Evolutionary conservation across 2,888 invertebrate species (phyloP).

Genomic region (Tiliacea aurago): DNA sequence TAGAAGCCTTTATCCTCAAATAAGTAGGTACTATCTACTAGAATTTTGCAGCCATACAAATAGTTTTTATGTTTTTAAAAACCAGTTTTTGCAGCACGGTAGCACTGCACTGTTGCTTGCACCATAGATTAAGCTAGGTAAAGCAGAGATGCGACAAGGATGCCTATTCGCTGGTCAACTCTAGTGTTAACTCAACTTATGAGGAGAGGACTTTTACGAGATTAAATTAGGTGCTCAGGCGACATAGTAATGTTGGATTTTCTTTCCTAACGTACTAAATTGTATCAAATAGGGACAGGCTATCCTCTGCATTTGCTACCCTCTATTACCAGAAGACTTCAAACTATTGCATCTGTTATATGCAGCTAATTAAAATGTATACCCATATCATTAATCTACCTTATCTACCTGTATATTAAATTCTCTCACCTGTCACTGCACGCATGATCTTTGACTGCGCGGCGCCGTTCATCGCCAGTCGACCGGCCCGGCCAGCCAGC

Average conservation of each 20-base stretch:
- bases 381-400: slow-evolving; percentile 42
- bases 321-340: background rate
- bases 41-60: slow-evolving; percentile 55
- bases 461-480: slow-evolving; percentile 69
- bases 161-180: background rate
- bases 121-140: slow-evolving; percentile 63
- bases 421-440: slow-evolving; percentile 71
- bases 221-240: background rate
- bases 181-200: too few species aligned
- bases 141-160: slow-evolving; percentile 33
- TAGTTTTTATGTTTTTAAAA: slow-evolving; percentile 51
- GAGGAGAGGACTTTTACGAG: background rate
- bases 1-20: slow-evolving; percentile 40
- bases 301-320: slow-evolving; percentile 7
- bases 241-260: background rate
- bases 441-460: slow-evolving; percentile 81
- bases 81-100: slow-evolving; percentile 70
- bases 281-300: background rate
- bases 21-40: slow-evolving; percentile 22
- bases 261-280: background rate
- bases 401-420: slow-evolving; percentile 36
- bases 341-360: slow-evolving; percentile 30
- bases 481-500: slow-evolving; percentile 45
- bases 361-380: slow-evolving; percentile 34
- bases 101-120: slow-evolving; percentile 65